A percentile compares a stretch with the other conserved stretches of the same genome.
phyloP scores from a whole-genome alignment of 2,797 vertebrate species.

The Gallinago solitaria region DNA sequence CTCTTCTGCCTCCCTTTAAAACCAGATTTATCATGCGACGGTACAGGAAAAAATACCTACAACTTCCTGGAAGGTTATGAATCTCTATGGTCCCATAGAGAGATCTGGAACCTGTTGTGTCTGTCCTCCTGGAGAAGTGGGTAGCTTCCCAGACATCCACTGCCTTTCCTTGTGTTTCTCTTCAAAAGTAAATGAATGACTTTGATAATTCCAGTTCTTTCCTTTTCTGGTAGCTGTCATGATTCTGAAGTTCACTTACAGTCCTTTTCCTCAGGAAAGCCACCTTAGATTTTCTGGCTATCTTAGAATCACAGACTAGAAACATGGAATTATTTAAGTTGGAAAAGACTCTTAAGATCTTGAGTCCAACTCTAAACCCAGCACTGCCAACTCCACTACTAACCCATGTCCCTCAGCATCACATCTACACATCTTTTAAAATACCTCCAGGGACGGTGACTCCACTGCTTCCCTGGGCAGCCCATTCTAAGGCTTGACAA shows the following conservation, averaged over 20 bases:
- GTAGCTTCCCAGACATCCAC: background rate
- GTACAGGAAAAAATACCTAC: background rate
- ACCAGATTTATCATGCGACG: background rate
- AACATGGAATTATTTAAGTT: background rate
- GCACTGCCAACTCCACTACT: background rate
- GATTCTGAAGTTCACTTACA: background rate
- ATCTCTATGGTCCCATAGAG: background rate
- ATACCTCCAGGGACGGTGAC: background rate
- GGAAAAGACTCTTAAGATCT: background rate
- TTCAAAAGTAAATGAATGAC: background rate
- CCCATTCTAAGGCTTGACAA: background rate
- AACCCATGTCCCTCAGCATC: background rate
- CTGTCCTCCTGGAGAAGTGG: background rate
- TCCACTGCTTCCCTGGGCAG: background rate
- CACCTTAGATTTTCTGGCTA: background rate
- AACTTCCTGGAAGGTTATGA: background rate
- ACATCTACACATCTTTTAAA: background rate
- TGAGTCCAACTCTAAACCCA: background rate
- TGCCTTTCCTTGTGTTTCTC: background rate
- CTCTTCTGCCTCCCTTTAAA: background rate
- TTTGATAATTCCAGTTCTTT: background rate
- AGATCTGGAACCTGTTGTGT: background rate
- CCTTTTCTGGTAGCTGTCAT: background rate
- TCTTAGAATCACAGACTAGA: background rate
- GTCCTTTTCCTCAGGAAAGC: background rate